Base-by-base conservation (phyloP, 2,888 invertebrate genomes). In the Agrotis segetum region DNA sequence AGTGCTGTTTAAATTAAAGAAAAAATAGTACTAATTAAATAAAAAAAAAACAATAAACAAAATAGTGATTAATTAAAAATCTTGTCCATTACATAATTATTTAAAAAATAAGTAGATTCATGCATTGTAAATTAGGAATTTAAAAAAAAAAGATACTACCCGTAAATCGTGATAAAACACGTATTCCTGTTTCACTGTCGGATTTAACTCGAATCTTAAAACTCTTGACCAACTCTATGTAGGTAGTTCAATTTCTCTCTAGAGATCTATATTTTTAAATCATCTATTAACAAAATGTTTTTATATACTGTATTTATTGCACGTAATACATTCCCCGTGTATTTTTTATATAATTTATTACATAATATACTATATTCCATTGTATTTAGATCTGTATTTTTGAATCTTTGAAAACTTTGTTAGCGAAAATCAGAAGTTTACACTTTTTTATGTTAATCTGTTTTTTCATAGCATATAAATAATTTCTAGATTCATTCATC, bases 311-410 rank as follows among this genome's bases (percentile, higher is more conserved):
- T 81, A 85, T 87, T 83, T 81, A 85, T 80, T 80, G 84, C 87
- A 86, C 83, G 63, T 75, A 81, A 87, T 90, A 90, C 92, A 92
- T 92, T 92, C 92, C 92, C 86, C 85, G 83, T 82, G 84, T 91
- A 91, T 89, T 89, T 84, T 89, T 89, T 88, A 84, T 88, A 88
- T 88, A 83, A 85, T 90, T 88, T 89, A 84, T 85, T 80, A 58
- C 83, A 63, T 79, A 71, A 63, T 79, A 71, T 74, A 67, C 74
- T 73, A 67, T 82, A 74, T 81, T 78, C 67, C 71, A 83, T 81
- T 82, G 77, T 82, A 85, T 69, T 68, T 85, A 87, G 88, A 91
- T 91, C 88, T 92, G 86, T 88, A 86, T 90, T 90, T 83, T 90
- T 82, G 72, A 88, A 89, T 90, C 86, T 90, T 85, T 76, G 60